Evolutionary conservation across 2,797 vertebrate genomes (phyloP).

Genomic region (Carapus acus): DNA sequence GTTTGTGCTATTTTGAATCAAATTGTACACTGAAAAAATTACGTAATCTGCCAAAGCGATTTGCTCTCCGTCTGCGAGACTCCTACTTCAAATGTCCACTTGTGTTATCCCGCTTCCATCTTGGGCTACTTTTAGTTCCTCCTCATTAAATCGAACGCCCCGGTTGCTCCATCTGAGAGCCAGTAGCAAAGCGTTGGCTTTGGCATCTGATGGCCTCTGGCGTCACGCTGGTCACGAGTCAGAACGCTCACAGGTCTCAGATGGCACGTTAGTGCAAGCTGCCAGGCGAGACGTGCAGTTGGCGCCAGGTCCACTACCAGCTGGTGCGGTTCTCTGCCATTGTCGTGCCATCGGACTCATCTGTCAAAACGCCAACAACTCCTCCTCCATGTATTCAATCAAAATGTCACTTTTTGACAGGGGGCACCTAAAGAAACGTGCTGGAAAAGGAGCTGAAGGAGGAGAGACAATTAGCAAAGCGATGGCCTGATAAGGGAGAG

Average conservation of each 20-base stretch:
- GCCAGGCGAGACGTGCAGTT: conserved; percentile 69
- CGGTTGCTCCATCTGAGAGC: conserved; percentile 60
- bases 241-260: conserved; percentile 63
- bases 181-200: conserved; percentile 55
- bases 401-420: conserved; percentile 26
- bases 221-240: conserved; percentile 57
- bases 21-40: not conserved
- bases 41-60: not conserved
- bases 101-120: conserved; percentile 12
- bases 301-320: conserved; percentile 68
- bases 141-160: conserved; percentile 58
- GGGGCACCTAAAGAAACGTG: conserved; percentile 33
- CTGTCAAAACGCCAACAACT: conserved; percentile 51
- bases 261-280: conserved; percentile 72
- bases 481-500: too few relatives aligned
- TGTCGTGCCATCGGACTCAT: conserved; percentile 62
- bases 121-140: conserved; percentile 30
- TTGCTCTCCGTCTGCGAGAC: conserved; percentile 1
- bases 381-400: conserved; percentile 40
- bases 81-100: conserved; percentile 27
- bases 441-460: conserved; percentile 21
- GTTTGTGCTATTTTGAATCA: too few relatives aligned
- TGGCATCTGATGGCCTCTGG: conserved; percentile 65
- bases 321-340: conserved; percentile 66
- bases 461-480: too few relatives aligned